phyloP scores from a whole-genome alignment of 2,888 invertebrate genomes.

The Drosophila falleni region DNA sequence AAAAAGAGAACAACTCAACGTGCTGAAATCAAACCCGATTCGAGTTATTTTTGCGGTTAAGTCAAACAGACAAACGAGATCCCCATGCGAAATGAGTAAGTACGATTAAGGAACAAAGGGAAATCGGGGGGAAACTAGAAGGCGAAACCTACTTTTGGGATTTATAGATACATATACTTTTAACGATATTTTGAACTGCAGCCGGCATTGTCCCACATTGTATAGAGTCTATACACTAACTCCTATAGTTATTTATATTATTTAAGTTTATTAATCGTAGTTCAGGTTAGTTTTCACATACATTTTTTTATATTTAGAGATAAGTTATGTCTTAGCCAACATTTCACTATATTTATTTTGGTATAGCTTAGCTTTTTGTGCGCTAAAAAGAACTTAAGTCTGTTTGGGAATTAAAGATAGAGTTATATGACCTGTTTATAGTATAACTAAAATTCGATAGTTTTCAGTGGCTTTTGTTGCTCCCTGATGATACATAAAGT shows the following conservation, averaged over 20 bases:
- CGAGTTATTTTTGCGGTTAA: constrained; percentile 42
- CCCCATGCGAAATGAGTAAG: constrained; percentile 59
- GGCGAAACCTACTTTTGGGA: constrained; percentile 5
- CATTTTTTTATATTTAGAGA: too few species aligned
- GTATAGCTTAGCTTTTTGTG: too few species aligned
- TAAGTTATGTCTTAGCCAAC: too few species aligned
- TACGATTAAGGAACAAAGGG: constrained; percentile 11
- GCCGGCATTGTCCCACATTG: constrained; percentile 2
- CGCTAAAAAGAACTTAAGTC: neutral
- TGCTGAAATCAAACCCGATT: constrained; percentile 56
- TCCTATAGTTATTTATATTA: neutral
- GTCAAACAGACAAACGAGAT: constrained; percentile 56
- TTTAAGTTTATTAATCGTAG: too few species aligned
- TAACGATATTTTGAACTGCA: constrained; percentile 1
- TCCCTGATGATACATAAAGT: constrained; percentile 75
- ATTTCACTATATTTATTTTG: too few species aligned
- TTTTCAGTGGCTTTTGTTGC: constrained; percentile 16
- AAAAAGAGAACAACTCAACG: constrained; percentile 26
- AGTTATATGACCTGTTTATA: constrained; percentile 7
- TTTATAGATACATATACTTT: constrained; percentile 7
- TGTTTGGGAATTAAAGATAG: neutral
- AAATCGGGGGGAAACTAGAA: neutral
- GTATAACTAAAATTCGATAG: constrained; percentile 9
- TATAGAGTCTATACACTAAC: constrained; percentile 1
- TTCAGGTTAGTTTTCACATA: too few species aligned